These are phyloP conservation scores for Megaustenia siamemsis DNA, from an alignment of 2,888 invertebrate genomes.

Conservation along the genomic window DNA sequence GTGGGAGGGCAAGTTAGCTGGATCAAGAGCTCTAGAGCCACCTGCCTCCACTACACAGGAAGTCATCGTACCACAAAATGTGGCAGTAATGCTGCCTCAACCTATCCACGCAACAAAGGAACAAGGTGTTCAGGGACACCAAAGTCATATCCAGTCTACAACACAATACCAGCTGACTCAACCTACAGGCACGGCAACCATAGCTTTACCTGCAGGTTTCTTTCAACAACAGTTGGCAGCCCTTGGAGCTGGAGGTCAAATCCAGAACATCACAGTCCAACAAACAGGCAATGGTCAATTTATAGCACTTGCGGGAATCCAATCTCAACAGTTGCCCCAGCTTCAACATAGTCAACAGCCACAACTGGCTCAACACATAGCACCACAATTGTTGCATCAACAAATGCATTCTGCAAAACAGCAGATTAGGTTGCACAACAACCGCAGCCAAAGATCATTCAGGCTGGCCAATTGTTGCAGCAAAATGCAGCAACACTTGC, in stretches of 20 bases:
- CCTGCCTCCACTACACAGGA: slow-evolving; percentile 82
- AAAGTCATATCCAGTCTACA: slow-evolving; percentile 22
- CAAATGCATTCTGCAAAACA: slow-evolving; percentile 8
- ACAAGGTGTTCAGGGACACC: slow-evolving; percentile 45
- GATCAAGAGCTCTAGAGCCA: slow-evolving; percentile 93
- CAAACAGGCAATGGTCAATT: slow-evolving; percentile 73
- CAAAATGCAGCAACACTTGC: slow-evolving; percentile 20
- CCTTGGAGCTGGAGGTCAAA: slow-evolving; percentile 62
- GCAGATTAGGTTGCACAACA: slow-evolving; percentile 23
- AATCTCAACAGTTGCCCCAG: slow-evolving; percentile 56
- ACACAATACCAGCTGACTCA: slow-evolving; percentile 75
- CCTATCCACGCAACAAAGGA: slow-evolving; percentile 23
- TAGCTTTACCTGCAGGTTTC: slow-evolving; percentile 86
- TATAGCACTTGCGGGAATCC: slow-evolving; percentile 62
- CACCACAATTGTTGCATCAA: slow-evolving; percentile 29
- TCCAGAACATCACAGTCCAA: slow-evolving; percentile 68
- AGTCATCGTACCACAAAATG: slow-evolving; percentile 35
- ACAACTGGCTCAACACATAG: slow-evolving; percentile 25
- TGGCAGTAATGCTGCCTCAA: slow-evolving; percentile 31
- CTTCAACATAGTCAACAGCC: slow-evolving; percentile 15
- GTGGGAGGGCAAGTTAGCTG: slow-evolving; percentile 93
- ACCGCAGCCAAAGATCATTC: neutral
- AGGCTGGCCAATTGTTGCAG: slow-evolving; percentile 19
- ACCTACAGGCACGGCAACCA: slow-evolving; percentile 92
- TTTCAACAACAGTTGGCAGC: slow-evolving; percentile 76